Conservation (phyloP, 2,113 vertebrate species). For the Thamnaconus septentrionalis region DNA sequence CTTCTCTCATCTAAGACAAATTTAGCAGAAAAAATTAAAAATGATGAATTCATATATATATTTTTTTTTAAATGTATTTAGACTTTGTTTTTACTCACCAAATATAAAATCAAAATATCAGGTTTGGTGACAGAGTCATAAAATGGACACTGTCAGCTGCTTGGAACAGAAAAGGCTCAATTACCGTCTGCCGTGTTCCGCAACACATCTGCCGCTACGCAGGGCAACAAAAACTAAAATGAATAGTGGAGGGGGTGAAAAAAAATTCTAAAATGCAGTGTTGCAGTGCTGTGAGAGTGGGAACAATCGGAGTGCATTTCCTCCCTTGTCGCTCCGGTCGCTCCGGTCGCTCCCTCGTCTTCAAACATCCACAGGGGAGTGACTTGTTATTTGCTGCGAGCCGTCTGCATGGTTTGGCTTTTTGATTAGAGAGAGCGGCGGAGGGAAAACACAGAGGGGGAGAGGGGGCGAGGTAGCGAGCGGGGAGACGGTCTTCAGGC, state of each 20-base stretch:
- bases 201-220: not conserved
- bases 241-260: not conserved
- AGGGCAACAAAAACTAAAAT: slow-evolving; percentile 7
- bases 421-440: slow-evolving; percentile 69
- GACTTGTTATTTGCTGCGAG: slow-evolving; percentile 75
- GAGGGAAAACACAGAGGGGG: slow-evolving; percentile 47
- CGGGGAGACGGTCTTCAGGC: slow-evolving; percentile 64
- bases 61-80: too few relatives aligned
- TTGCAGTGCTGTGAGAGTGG: slow-evolving; percentile 31
- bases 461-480: slow-evolving; percentile 48
- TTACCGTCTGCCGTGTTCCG: too few relatives aligned
- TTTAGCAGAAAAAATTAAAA: too few relatives aligned
- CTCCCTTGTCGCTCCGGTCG: slow-evolving; percentile 33
- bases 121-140: too few relatives aligned
- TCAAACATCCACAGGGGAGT: slow-evolving; percentile 67
- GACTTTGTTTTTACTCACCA: too few relatives aligned
- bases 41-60: too few relatives aligned
- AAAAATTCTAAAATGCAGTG: slow-evolving; percentile 23
- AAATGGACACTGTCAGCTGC: too few relatives aligned
- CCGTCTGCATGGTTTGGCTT: slow-evolving; percentile 71
- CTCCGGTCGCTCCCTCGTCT: slow-evolving; percentile 62
- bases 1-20: too few relatives aligned
- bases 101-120: too few relatives aligned
- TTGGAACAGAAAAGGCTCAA: too few relatives aligned
- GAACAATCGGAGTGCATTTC: slow-evolving; percentile 57